Conservation (phyloP, 2,888 invertebrate species). For the Plagodis pulveraria region DNA sequence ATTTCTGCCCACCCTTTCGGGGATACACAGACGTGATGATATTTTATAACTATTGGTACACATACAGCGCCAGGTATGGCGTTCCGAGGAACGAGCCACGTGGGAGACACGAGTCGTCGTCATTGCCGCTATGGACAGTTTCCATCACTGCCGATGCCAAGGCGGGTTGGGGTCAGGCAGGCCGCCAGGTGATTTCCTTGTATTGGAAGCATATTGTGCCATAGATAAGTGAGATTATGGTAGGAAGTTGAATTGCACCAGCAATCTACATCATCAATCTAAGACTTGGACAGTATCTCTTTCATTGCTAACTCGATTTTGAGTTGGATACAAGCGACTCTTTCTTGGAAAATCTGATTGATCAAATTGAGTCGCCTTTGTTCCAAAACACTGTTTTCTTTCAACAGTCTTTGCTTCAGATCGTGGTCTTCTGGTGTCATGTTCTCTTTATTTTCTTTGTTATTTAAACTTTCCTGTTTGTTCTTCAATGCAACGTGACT, state of each 20-base stretch:
- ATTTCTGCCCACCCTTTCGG: too few relatives aligned
- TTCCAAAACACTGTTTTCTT: slow-evolving; percentile 88
- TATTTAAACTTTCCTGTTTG: slow-evolving; percentile 67
- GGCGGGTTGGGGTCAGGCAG: too few relatives aligned
- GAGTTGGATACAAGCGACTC: slow-evolving; percentile 89
- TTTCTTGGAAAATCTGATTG: slow-evolving; percentile 89
- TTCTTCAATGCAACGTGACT: slow-evolving; percentile 81
- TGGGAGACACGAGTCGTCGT: too few relatives aligned
- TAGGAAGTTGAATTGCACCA: too few relatives aligned
- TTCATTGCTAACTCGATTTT: slow-evolving; percentile 88
- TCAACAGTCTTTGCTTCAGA: slow-evolving; percentile 71
- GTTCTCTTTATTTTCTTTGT: slow-evolving; percentile 69
- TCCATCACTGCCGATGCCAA: too few relatives aligned
- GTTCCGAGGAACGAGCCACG: too few relatives aligned
- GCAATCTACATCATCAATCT: slow-evolving; percentile 22
- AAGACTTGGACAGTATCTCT: slow-evolving; percentile 78
- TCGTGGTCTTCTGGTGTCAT: slow-evolving; percentile 71
- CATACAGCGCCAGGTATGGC: too few relatives aligned
- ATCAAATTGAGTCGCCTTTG: slow-evolving; percentile 88
- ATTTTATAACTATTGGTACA: too few relatives aligned
- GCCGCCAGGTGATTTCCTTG: too few relatives aligned
- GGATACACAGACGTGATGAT: too few relatives aligned
- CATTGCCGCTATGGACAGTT: too few relatives aligned
- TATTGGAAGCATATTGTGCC: not conserved
- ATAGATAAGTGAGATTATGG: not conserved